Evolutionary conservation across 2,888 invertebrate genomes (phyloP).

Genomic region (Zaprionus obscuricornis): DNA sequence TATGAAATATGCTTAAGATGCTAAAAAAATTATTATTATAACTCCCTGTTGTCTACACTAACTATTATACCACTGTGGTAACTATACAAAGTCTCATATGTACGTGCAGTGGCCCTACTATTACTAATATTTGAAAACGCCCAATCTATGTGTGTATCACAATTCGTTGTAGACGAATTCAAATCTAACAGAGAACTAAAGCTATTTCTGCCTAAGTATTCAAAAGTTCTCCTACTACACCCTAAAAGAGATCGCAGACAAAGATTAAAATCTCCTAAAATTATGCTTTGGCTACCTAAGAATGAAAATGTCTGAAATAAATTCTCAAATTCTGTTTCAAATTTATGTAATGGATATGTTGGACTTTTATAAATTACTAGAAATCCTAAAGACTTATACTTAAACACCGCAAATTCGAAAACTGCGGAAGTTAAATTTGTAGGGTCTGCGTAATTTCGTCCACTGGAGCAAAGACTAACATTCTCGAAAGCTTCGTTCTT

Average conservation of each 20-base stretch:
- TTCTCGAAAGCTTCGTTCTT: not conserved
- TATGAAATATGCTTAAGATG: no score
- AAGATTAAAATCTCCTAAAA: conserved; percentile 2
- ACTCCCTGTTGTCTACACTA: no score
- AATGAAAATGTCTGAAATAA: not conserved
- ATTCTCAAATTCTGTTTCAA: not conserved
- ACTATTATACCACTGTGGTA: conserved; percentile 3
- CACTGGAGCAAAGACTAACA: not conserved
- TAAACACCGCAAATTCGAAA: not conserved
- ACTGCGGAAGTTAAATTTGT: not conserved
- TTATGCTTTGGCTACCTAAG: not conserved
- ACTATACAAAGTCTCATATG: conserved; percentile 6
- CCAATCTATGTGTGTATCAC: conserved; percentile 1
- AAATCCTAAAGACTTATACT: conserved; percentile 1
- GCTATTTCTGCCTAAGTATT: not conserved
- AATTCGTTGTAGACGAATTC: not conserved
- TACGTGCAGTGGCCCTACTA: conserved; percentile 5
- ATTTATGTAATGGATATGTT: not conserved
- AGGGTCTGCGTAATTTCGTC: not conserved
- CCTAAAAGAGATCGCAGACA: not conserved
- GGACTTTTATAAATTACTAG: conserved; percentile 1
- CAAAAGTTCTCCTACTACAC: not conserved
- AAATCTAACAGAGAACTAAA: not conserved
- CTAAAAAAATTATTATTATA: no score
- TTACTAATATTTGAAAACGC: not conserved